These are phyloP conservation scores for Malacosoma neustria DNA, from an alignment of 2,888 invertebrate species.

Conservation along the genomic window DNA sequence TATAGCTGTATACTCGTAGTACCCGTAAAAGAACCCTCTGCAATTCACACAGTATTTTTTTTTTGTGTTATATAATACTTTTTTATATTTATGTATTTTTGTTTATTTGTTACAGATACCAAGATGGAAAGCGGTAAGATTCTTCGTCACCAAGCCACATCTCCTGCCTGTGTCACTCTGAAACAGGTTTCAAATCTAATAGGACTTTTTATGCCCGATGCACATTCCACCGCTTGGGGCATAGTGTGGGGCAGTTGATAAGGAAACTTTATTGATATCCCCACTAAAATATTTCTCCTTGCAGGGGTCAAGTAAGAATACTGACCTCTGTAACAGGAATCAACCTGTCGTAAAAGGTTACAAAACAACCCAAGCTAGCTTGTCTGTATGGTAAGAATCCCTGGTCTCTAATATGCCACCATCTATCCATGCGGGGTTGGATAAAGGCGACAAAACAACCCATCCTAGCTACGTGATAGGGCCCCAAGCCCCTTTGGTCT, in stretches of 20 bases:
- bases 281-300: background rate
- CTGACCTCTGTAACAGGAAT: too few species aligned
- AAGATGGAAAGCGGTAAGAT: constrained; percentile 39
- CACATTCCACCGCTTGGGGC: background rate
- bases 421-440: background rate
- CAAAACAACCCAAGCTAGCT: too few species aligned
- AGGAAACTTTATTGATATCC: background rate
- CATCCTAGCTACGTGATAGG: too few species aligned
- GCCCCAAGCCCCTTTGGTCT: too few species aligned
- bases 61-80: too few species aligned
- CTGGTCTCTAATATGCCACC: background rate
- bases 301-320: too few species aligned
- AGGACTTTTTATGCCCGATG: background rate
- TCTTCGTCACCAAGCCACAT: background rate
- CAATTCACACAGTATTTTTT: too few species aligned
- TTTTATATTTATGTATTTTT: too few species aligned
- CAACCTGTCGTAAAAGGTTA: too few species aligned
- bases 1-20: too few species aligned
- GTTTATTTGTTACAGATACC: constrained; percentile 49
- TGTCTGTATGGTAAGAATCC: background rate
- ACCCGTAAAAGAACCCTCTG: too few species aligned
- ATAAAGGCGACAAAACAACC: background rate
- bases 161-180: background rate
- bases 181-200: background rate
- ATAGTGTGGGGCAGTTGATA: background rate